Percentiles rank a stretch among this genome's conserved stretches.
Evolutionary conservation across 1,140 invertebrate genomes (phyloP).

Genomic region (Drosophila tsacasi): DNA sequence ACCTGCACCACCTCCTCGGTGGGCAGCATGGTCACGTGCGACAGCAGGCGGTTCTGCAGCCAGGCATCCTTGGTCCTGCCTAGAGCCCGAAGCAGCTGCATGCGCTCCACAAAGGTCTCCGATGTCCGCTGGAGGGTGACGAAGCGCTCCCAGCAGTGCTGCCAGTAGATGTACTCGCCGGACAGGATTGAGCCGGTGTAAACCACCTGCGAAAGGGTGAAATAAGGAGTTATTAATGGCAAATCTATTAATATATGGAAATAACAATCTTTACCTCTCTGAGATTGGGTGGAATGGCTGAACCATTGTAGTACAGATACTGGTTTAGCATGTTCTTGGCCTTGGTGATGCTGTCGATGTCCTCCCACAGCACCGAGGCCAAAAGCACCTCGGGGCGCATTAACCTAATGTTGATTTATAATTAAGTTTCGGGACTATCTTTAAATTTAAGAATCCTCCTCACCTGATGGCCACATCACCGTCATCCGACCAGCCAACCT

Average conservation of each 20-base stretch:
- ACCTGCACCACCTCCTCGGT: constrained; percentile 90
- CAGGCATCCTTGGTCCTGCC: constrained; percentile 89
- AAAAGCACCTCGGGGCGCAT: constrained; percentile 81
- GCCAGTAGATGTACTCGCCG: constrained; percentile 90
- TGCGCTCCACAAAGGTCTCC: constrained; percentile 89
- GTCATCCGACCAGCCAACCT: constrained; percentile 89
- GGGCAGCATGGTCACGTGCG: constrained; percentile 89
- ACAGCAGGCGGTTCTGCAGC: constrained; percentile 90
- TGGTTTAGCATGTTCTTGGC: constrained; percentile 83
- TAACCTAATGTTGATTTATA: constrained; percentile 32
- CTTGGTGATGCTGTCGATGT: constrained; percentile 80
- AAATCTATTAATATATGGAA: too few species aligned
- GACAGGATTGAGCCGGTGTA: constrained; percentile 86
- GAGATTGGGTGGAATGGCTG: constrained; percentile 78
- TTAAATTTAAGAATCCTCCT: constrained; percentile 13
- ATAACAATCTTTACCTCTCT: constrained; percentile 61
- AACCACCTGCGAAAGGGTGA: constrained; percentile 59
- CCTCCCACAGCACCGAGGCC: constrained; percentile 83
- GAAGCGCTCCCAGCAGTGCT: constrained; percentile 90
- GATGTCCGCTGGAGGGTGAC: constrained; percentile 86
- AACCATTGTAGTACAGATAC: constrained; percentile 75
- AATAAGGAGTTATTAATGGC: background rate
- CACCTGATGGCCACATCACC: constrained; percentile 90
- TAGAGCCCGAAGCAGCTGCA: constrained; percentile 89
- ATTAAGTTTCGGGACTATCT: background rate